These are phyloP conservation scores for Podarcis raffonei DNA, from an alignment of 2,113 vertebrate genomes.

Conservation along the genomic window DNA sequence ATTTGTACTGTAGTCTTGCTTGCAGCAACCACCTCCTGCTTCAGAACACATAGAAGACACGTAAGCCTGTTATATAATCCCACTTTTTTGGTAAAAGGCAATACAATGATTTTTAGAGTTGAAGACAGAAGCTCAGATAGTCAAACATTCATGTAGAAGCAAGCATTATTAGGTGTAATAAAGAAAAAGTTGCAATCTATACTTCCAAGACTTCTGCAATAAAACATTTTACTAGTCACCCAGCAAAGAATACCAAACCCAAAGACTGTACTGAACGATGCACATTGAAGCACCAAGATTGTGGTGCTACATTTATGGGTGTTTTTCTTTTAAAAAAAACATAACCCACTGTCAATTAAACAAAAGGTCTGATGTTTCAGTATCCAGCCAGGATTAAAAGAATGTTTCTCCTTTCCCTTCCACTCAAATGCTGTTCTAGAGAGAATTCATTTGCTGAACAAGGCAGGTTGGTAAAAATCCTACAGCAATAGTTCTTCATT, in stretches of 20 bases:
- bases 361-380: neutral
- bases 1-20: neutral
- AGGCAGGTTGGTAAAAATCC: conserved; percentile 31
- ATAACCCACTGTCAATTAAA: neutral
- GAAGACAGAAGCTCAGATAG: conserved; percentile 24
- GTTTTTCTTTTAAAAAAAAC: neutral
- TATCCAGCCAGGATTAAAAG: neutral
- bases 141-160: conserved; percentile 1
- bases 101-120: neutral
- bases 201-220: conserved; percentile 4
- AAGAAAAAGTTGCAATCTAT: neutral
- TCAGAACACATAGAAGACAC: neutral
- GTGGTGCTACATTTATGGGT: neutral
- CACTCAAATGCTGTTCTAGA: fast-evolving
- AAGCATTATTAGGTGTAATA: neutral
- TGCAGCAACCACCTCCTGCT: neutral
- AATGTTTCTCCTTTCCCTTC: fast-evolving
- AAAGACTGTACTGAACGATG: conserved; percentile 10
- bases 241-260: conserved; percentile 4
- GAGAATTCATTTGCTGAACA: conserved; percentile 20
- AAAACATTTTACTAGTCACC: conserved; percentile 26
- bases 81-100: conserved; percentile 26
- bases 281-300: neutral
- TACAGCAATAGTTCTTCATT: conserved; percentile 14
- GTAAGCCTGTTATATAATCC: conserved; percentile 23